A percentile compares a stretch with the other conserved stretches of the same genome.
Evolutionary conservation across 2,113 vertebrate genomes (phyloP).

Genomic region (Leptobrachium leishanense): DNA sequence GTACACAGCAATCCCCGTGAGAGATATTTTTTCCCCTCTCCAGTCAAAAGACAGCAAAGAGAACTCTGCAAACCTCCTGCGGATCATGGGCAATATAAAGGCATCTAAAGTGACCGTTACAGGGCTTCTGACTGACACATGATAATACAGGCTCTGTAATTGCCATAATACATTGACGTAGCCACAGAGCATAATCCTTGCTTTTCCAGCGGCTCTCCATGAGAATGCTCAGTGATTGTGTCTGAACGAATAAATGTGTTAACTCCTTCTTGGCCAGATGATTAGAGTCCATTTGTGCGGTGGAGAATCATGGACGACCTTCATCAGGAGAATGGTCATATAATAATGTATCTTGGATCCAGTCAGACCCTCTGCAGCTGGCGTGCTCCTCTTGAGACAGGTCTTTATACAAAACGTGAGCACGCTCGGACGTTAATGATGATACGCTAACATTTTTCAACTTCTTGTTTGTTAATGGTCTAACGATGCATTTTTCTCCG

Average conservation of each 20-base stretch:
- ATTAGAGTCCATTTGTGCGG: neutral
- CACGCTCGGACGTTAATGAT: constrained; percentile 40
- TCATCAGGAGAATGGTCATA: neutral
- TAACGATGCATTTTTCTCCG: constrained; percentile 18
- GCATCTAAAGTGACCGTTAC: neutral
- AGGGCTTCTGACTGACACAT: neutral
- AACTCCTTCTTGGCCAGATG: neutral
- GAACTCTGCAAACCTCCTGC: neutral
- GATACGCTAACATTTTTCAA: constrained; percentile 18
- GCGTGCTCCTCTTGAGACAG: constrained; percentile 53
- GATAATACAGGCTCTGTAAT: neutral
- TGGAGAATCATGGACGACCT: neutral
- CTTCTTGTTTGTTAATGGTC: constrained; percentile 20
- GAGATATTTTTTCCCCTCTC: neutral
- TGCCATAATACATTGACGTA: neutral
- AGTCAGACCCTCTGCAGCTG: constrained; percentile 55
- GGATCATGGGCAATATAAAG: neutral
- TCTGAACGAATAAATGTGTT: neutral
- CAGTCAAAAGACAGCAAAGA: neutral
- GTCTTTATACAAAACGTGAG: constrained; percentile 58
- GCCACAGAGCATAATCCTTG: neutral
- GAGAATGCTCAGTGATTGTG: neutral
- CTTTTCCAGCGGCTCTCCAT: neutral
- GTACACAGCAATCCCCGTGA: neutral
- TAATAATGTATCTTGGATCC: constrained; percentile 60